Base-by-base conservation (phyloP, 2,113 vertebrate species). In the Rhea americana region DNA sequence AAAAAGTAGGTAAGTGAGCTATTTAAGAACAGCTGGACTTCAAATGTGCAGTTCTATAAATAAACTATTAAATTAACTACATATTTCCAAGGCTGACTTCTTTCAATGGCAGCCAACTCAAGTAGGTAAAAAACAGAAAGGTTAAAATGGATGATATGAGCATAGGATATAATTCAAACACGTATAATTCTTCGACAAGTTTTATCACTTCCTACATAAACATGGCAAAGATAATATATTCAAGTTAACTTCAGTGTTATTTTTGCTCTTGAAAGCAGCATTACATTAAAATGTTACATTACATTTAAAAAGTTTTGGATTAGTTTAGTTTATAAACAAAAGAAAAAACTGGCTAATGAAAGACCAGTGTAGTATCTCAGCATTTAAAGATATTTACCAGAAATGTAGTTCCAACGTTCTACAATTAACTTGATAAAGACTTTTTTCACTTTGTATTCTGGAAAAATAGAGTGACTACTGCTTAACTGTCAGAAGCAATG, bases 21-120 rank as follows among this genome's bases (percentile, higher is more conserved):
- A 45, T 71, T 41, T 81, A 75, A 85, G 89, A 96, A 82, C 96
- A 97, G 96, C 97, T 97, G 95, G 88, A 88, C 85, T 91, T 95
- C 87, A 96, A 97, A 97, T 79, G 86, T 62, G 73, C 50, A 61
- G 47, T 51, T 74, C 91, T 91, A 97, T 92, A 97, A 98, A 97
- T 96, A 95, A 91, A 59, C 63, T 75, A 67, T 63, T 92, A 95
- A 95, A 95, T 93, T 85, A 86, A 87, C 86, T 89, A 85, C 93
- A 88, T 21, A 85, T 93, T 93, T 93, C 78, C 78, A 73, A 84
- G 12, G 16, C 26, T 55, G 90, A 76, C 15, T 67, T 73, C 71
- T 90, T 93, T 79, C 47, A 94, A 55, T 32, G 28, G 50, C 5
- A 93, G 92, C 58, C 89, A 95, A 84, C 39, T 84, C 87, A 94